Base-by-base conservation (phyloP, 2,113 vertebrate species). In the Sturnira hondurensis region DNA sequence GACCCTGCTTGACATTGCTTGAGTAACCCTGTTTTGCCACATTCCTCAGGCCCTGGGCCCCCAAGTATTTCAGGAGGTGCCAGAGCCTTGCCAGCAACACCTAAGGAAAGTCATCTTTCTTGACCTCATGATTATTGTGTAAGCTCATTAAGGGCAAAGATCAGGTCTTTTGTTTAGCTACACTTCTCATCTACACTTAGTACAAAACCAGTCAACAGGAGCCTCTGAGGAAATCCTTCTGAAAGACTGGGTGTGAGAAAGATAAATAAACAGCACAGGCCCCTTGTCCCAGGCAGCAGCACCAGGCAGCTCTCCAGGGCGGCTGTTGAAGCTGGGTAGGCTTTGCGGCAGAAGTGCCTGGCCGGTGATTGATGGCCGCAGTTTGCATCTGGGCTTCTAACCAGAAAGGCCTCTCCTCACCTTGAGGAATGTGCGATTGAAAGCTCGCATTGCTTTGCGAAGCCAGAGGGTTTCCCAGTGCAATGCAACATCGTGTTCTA, bases 231-330 rank as follows among this genome's bases (percentile, higher is more conserved):
- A 92, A 84, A 92, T 58, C 92, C 90, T 95, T 90, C n/a, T 12
- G 61, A 89, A 87, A 92, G 93, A 78, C 63, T 3, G 70, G 58
- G 84, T 58, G n/a, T 77, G 87, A 84, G 92, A 80, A 93, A 89
- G 90, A 91, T 24, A 80, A 94, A 95, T 85, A 94, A 91, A 86
- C 41, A 86, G 15, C 3, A 14, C 85, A 33, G 54, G 38, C 80
- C 45, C 52, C 38, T 36, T 20, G 54, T 73, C 50, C 43, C 28
- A 1, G 9, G 47, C 36, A 1, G 67, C 50, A n/a, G n/a, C 10
- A 61, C 36, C 33, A 17, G 56, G 86, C 54, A 1, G 83, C 43
- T 74, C 85, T 90, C 78, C 0, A 3, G 11, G 74, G 54, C 54
- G 8, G 52, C 58, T 89, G 92, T 54, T 4, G 61, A 52, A 12